Conservation (phyloP, 2,113 vertebrate species). For the Eulacestoma nigropectus region DNA sequence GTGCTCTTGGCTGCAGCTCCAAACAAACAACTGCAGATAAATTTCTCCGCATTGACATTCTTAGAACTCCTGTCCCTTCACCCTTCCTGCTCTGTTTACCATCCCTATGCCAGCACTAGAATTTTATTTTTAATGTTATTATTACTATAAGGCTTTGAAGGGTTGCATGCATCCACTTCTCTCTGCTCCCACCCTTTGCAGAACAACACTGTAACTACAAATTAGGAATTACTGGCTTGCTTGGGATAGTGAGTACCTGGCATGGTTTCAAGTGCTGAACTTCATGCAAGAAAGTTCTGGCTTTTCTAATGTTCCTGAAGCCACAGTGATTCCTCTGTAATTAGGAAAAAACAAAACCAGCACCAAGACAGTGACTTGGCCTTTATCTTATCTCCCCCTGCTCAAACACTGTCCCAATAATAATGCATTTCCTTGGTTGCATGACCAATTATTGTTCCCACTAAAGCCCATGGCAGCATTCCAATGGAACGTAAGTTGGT, state of each 20-base stretch:
- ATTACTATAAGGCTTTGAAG: background rate
- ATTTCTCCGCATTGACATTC: background rate
- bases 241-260: background rate
- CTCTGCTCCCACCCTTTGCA: background rate
- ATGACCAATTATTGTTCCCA: constrained; percentile 2
- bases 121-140: background rate
- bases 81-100: background rate
- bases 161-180: background rate
- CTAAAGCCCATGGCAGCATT: background rate
- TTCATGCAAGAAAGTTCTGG: background rate
- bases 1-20: background rate
- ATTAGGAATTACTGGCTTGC: background rate
- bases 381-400: background rate
- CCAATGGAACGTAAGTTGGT: background rate
- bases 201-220: background rate
- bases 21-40: background rate
- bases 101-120: background rate
- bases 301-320: background rate
- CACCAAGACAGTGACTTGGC: background rate
- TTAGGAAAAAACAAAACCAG: background rate
- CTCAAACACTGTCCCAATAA: background rate
- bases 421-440: constrained; percentile 18
- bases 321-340: background rate
- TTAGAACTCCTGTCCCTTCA: background rate
- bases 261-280: background rate